Base-by-base conservation (phyloP, 2,113 vertebrate genomes). In the Phrynosoma blainvillii region DNA sequence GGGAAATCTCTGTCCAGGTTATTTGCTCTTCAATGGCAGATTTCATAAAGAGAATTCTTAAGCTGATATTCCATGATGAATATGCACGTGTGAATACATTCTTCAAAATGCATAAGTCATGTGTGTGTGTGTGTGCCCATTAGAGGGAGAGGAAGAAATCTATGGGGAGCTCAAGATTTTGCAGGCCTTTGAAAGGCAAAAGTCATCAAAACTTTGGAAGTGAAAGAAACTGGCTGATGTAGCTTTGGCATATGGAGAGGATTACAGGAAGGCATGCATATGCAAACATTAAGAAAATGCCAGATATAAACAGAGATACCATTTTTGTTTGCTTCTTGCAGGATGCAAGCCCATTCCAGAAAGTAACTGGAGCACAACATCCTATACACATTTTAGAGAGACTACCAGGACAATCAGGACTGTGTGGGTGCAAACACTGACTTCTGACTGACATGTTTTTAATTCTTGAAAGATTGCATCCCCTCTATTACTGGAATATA, bases 221-320 rank as follows among this genome's bases (percentile, higher is more conserved):
- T 54, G 20, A 88, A 59, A 83, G 85, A 87, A 91, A 88, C 90
- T 76, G 83, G 89, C 87, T 89, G 88, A 82, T 90, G 13, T 76
- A 89, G 78, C 79, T 79, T 77, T 90, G 91, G 88, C 88, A 79
- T 88, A 88, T 87, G 89, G 80, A 95, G 90, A 93, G 86, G 27
- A 81, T 90, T 93, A 87, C 84, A 90, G 12, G 84, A 86, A 93
- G 85, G 88, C 89, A 94, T 93, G 92, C 82, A 74, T 92, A 91
- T 85, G 40, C 88, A 94, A 95, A 91, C 88, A 91, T 88, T 90
- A 56, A 71, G 68, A 71, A 71, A 84, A 75, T 89, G 68, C 90
- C 88, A 85, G 90, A 93, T 85, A 92, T 87, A 87, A 94, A 92
- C 82, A 70, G 68, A 92, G 92, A 90, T 91, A 93, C 81, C 6